Conservation (phyloP, 1,140 invertebrate species). For the Formica selysi region DNA sequence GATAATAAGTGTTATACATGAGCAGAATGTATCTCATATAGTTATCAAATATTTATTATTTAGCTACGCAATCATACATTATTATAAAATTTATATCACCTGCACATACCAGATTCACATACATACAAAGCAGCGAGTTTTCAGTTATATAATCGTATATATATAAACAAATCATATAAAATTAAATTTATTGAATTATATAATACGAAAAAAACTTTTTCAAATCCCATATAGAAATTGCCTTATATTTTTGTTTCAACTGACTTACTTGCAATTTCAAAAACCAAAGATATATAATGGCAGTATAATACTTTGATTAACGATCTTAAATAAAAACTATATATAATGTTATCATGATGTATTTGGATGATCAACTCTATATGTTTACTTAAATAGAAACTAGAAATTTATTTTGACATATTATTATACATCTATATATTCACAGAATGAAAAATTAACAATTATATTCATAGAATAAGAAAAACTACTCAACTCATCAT, state of each 20-base stretch:
- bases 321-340: neutral
- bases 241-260: neutral
- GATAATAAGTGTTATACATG: constrained; percentile 36
- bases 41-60: constrained; percentile 48
- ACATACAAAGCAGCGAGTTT: neutral
- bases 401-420: neutral
- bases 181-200: neutral
- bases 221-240: neutral
- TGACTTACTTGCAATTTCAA: constrained; percentile 9
- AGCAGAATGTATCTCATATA: constrained; percentile 20
- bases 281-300: constrained; percentile 30
- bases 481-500: neutral
- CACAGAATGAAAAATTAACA: neutral
- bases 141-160: constrained; percentile 7
- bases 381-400: neutral
- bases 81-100: constrained; percentile 46
- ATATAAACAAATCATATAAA: neutral
- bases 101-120: neutral
- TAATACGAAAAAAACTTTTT: neutral
- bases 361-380: neutral
- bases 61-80: neutral
- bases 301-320: constrained; percentile 51
- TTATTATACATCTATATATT: neutral
- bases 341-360: neutral
- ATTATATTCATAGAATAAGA: neutral